Evolutionary conservation across 2,888 invertebrate genomes (phyloP), one percentile per base, ranked within the genome.

Genomic region (Eilema depressum): DNA sequence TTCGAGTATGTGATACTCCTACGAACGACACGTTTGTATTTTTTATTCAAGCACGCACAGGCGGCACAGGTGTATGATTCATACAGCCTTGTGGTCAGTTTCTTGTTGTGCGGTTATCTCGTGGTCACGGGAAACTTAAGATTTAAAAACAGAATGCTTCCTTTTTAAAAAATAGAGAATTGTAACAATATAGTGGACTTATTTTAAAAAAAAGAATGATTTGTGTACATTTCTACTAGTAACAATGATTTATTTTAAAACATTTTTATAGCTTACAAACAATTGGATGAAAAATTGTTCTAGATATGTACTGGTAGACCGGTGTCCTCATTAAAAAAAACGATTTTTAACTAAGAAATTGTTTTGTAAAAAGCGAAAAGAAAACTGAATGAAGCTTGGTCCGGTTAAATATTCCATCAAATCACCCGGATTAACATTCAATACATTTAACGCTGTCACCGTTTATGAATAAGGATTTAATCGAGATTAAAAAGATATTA

Each of bases 11-110:
- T 56, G 28, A 28, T 57, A 65, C 65, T 57, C n/a, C 30, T 25
- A 53, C 65, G 17, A 5, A 53, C 65, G 17, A 5, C 17, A 63
- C 63, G 63, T 47, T 11, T 25, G 2, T 14, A 20, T 33, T 65
- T 57, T 26, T 37, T 66, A n/a, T 56, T n/a, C 14, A 12, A 10
- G 1, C n/a, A 66, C 61, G 53, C 67, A 61, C 53, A 61, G 61
- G 61, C 25, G 17, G 17, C 67, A 61, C 53, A 61, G 61, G 61
- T 30, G 17, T 17, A 61, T 53, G 17, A 12, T 28, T 68, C 33
- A 56, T 63, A 69, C 63, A 60, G 69, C 25, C 65, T 69, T 69
- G 69, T 64, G 69, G 69, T 69, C 30, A 17, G 68, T 60, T 25
- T 59, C 47, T 59, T 59, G 23, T 62, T 70, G 41, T 70, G 70